Percentiles rank a stretch among this genome's conserved stretches.
Evolutionary conservation across 1,140 invertebrate species (phyloP).

Genomic region (Rhagoletis pomonella): DNA sequence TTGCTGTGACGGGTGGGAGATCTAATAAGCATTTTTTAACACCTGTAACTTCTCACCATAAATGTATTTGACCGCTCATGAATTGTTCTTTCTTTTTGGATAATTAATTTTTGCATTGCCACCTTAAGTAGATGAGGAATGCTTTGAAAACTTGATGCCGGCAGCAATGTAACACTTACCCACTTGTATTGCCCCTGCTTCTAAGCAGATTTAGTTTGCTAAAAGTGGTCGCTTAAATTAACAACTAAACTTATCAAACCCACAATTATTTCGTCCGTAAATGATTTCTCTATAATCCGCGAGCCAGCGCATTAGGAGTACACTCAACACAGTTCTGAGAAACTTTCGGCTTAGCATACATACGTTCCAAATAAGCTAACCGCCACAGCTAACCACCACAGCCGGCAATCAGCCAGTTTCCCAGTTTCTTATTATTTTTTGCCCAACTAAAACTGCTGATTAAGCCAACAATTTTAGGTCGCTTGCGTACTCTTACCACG

Average conservation of each 20-base stretch:
- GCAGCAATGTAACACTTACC: conserved; percentile 4
- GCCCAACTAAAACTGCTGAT: conserved; percentile 26
- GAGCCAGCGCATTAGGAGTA: not conserved
- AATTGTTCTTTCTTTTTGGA: no score
- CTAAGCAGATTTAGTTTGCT: not conserved
- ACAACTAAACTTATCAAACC: not conserved
- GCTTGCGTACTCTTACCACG: not conserved
- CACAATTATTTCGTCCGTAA: no score
- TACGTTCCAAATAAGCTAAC: not conserved
- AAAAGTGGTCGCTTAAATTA: not conserved
- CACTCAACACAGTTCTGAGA: not conserved
- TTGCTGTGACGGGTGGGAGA: no score
- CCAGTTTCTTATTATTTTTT: not conserved
- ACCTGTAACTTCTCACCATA: no score
- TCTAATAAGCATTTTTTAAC: no score
- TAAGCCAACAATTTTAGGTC: conserved; percentile 10
- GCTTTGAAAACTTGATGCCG: no score
- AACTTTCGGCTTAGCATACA: conserved; percentile 8
- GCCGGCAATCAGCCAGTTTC: not conserved
- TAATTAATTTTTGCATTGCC: no score
- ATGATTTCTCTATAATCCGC: no score
- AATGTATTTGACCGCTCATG: no score
- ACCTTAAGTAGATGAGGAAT: no score
- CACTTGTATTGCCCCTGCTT: not conserved
- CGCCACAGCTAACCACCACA: not conserved